Conservation (phyloP, 1,140 invertebrate species). For the Aculops lycopersici region DNA sequence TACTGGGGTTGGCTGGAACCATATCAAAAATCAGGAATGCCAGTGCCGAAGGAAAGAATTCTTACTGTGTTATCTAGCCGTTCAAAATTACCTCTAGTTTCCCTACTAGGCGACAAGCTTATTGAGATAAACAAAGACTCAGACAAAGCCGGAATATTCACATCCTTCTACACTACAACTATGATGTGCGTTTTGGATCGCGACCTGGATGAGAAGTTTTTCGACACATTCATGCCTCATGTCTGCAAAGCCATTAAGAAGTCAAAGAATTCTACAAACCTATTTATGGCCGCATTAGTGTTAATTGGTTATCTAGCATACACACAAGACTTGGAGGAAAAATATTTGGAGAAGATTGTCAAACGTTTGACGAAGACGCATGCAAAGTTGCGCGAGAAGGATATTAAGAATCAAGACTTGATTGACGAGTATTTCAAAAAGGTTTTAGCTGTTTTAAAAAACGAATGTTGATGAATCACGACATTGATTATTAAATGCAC, state of each 20-base stretch:
- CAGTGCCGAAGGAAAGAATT: constrained; percentile 31
- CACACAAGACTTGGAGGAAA: not conserved
- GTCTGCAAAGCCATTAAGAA: constrained; percentile 1
- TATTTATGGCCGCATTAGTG: not conserved
- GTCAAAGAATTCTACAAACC: not conserved
- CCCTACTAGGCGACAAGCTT: constrained; percentile 34
- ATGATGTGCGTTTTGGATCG: constrained; percentile 1
- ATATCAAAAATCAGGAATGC: constrained; percentile 34
- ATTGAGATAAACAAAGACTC: constrained; percentile 26
- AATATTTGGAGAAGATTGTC: constrained; percentile 1
- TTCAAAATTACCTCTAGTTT: constrained; percentile 31
- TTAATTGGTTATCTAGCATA: constrained; percentile 2
- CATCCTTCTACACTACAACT: constrained; percentile 4
- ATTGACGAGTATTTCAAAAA: no score
- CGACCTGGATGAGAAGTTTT: not conserved
- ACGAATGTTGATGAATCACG: no score
- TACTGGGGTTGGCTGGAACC: constrained; percentile 42
- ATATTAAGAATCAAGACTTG: not conserved
- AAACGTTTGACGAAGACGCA: not conserved
- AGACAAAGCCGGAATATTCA: not conserved
- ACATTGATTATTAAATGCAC: no score
- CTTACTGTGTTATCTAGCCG: constrained; percentile 27
- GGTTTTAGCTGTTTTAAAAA: no score
- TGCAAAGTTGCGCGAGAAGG: not conserved
- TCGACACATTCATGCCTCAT: not conserved